These are phyloP conservation scores for Eupithecia tripunctaria DNA, from an alignment of 2,888 invertebrate species.

Conservation along the genomic window DNA sequence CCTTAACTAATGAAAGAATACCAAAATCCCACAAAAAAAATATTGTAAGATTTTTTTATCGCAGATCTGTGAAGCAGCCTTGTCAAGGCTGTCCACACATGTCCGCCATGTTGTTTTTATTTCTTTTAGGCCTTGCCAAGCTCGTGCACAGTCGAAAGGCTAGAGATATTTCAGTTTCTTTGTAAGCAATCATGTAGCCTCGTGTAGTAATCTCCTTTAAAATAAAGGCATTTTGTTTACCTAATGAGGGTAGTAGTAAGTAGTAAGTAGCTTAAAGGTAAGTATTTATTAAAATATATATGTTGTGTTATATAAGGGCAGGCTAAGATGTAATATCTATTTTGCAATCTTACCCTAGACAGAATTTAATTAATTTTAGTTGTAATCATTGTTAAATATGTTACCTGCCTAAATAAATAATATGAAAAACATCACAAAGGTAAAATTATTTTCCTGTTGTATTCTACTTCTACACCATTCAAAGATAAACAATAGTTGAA, in stretches of 20 bases:
- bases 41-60: too few relatives aligned
- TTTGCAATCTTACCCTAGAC: neutral
- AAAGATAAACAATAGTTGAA: too few relatives aligned
- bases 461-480: too few relatives aligned
- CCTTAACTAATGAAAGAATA: too few relatives aligned
- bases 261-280: neutral
- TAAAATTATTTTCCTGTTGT: neutral
- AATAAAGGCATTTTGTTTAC: neutral
- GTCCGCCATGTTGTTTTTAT: too few relatives aligned
- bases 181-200: neutral
- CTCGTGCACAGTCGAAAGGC: too few relatives aligned
- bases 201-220: too few relatives aligned
- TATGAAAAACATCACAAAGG: neutral
- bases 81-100: too few relatives aligned
- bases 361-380: neutral
- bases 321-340: neutral
- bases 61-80: too few relatives aligned
- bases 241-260: too few relatives aligned
- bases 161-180: neutral
- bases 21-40: too few relatives aligned
- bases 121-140: too few relatives aligned
- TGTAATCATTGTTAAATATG: neutral
- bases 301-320: neutral
- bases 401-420: neutral
- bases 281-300: neutral